Conservation (phyloP, 2,888 invertebrate genomes). For the Chouioia cunea region DNA sequence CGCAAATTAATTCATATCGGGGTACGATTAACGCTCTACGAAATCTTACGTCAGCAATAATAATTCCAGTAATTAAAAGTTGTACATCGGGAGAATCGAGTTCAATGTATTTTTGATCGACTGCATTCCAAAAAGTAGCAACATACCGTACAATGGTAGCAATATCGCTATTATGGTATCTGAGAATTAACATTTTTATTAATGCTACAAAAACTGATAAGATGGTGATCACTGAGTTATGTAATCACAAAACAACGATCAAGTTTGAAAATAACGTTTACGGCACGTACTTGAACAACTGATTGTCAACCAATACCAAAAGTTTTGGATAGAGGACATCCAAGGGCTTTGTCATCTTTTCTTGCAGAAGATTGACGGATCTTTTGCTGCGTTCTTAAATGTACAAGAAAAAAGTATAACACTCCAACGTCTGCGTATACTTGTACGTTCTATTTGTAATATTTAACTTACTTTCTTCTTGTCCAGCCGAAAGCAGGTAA, state of each 20-base stretch:
- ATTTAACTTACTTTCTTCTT: neutral
- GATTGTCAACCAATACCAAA: constrained; percentile 1
- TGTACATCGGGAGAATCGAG: neutral
- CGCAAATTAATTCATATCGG: neutral
- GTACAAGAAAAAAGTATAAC: too few species aligned
- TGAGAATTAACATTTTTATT: neutral
- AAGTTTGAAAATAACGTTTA: neutral
- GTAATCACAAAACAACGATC: neutral
- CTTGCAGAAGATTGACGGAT: neutral
- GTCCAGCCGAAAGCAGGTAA: neutral
- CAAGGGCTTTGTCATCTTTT: neutral
- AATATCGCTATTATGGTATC: neutral
- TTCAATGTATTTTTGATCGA: neutral
- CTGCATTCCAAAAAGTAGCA: constrained; percentile 6
- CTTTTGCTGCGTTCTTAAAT: neutral
- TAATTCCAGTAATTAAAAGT: neutral
- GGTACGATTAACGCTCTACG: neutral
- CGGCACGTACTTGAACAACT: neutral
- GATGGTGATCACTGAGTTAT: too few species aligned
- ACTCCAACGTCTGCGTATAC: neutral
- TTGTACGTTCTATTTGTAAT: neutral
- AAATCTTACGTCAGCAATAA: neutral
- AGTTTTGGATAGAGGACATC: constrained; percentile 2
- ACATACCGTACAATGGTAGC: neutral
- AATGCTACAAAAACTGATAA: neutral